A percentile compares a stretch with the other conserved stretches of the same genome.
Evolutionary conservation across 2,888 invertebrate genomes (phyloP).

Genomic region (Agonum fuliginosum): DNA sequence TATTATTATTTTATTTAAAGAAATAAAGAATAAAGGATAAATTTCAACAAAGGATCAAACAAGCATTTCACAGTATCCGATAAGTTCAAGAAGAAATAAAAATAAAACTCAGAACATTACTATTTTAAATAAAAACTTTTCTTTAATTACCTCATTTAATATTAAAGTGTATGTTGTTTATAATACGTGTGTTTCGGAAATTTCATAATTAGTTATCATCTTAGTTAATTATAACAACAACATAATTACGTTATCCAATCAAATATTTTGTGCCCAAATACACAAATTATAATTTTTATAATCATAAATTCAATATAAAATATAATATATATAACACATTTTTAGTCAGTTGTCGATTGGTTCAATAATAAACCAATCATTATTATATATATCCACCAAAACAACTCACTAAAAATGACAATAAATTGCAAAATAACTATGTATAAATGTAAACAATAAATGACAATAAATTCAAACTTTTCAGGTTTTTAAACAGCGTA

Average conservation of each 20-base stretch:
- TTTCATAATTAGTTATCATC: constrained; percentile 33
- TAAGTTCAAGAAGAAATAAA: constrained; percentile 31
- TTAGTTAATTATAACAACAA: constrained; percentile 43
- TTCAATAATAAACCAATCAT: constrained; percentile 9
- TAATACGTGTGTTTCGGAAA: constrained; percentile 41
- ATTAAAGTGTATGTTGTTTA: constrained; percentile 39
- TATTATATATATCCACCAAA: constrained; percentile 5
- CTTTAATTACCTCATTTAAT: constrained; percentile 45
- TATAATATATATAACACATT: constrained; percentile 4
- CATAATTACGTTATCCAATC: constrained; percentile 24
- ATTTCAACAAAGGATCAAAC: constrained; percentile 46
- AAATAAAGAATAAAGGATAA: constrained; percentile 27
- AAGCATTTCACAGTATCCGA: constrained; percentile 30
- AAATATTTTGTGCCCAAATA: constrained; percentile 42
- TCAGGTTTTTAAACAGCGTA: neutral
- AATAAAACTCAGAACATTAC: constrained; percentile 35
- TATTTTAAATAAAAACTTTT: constrained; percentile 43
- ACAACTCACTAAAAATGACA: constrained; percentile 27
- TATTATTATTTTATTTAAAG: neutral
- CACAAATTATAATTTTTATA: constrained; percentile 15
- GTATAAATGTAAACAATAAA: too few relatives aligned
- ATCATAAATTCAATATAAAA: neutral
- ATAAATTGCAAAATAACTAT: neutral
- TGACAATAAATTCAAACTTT: neutral
- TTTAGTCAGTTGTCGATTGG: constrained; percentile 29